Evolutionary conservation across 1,140 invertebrate genomes (phyloP).

Genomic region (Polypedilum vanderplanki): DNA sequence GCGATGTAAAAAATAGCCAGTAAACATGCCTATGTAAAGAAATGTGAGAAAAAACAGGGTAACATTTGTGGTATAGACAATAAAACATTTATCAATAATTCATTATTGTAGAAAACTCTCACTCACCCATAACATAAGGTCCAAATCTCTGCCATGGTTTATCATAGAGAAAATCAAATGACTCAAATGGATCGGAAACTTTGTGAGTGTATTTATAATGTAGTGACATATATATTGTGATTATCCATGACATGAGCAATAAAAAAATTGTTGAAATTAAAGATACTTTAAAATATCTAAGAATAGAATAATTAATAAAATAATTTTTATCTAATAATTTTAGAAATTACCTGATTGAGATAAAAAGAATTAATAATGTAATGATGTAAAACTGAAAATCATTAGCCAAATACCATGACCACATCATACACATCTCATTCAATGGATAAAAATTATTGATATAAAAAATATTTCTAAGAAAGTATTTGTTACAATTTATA

Average conservation of each 20-base stretch:
- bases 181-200: slow-evolving; percentile 72
- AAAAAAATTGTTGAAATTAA: slow-evolving; percentile 49
- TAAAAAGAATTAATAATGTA: slow-evolving; percentile 60
- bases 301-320: not conserved
- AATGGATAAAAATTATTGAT: slow-evolving; percentile 73
- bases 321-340: slow-evolving; percentile 2
- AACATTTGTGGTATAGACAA: not conserved
- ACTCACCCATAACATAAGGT: slow-evolving; percentile 65
- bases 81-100: slow-evolving; percentile 1
- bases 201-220: slow-evolving; percentile 66
- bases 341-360: slow-evolving; percentile 61
- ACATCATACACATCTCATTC: slow-evolving; percentile 77
- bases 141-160: slow-evolving; percentile 77
- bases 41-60: not conserved
- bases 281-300: slow-evolving; percentile 52
- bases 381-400: slow-evolving; percentile 84
- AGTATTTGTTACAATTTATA: slow-evolving; percentile 65
- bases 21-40: slow-evolving; percentile 53
- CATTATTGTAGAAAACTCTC: not conserved
- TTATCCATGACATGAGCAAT: slow-evolving; percentile 64
- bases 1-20: slow-evolving; percentile 66
- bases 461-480: slow-evolving; percentile 77
- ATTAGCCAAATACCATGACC: slow-evolving; percentile 88
- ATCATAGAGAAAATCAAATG: slow-evolving; percentile 76
- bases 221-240: slow-evolving; percentile 65